Evolutionary conservation across 2,113 vertebrate genomes (phyloP).

Genomic region (Thunnus thynnus): DNA sequence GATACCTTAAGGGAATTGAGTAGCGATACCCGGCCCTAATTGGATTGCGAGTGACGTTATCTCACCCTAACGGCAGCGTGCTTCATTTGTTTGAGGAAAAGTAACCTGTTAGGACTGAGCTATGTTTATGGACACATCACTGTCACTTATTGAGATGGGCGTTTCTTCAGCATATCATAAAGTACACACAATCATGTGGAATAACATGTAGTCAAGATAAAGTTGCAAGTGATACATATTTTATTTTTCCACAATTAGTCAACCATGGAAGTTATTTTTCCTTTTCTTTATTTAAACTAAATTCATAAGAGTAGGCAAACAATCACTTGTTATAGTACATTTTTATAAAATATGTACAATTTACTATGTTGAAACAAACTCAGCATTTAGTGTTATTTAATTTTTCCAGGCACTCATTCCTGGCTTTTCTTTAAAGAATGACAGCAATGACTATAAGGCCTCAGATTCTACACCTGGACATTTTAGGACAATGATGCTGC

Average conservation of each 20-base stretch:
- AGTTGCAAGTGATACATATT: neutral
- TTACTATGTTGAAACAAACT: too few relatives aligned
- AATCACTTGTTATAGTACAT: too few relatives aligned
- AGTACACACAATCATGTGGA: neutral
- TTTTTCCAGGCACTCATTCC: neutral
- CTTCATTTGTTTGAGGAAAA: neutral
- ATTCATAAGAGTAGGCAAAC: neutral
- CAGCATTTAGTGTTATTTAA: neutral
- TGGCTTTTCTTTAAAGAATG: neutral
- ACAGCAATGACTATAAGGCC: too few relatives aligned
- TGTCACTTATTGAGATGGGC: neutral
- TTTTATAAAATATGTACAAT: too few relatives aligned
- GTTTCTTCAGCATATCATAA: too few relatives aligned
- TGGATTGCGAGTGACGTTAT: slow-evolving; percentile 36
- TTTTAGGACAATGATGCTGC: neutral
- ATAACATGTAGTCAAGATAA: neutral
- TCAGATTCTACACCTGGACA: too few relatives aligned
- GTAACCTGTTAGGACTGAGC: neutral
- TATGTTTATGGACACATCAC: neutral
- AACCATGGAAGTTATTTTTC: neutral
- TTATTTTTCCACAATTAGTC: neutral
- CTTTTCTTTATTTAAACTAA: neutral
- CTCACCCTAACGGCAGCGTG: neutral
- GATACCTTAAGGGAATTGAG: too few relatives aligned
- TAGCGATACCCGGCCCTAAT: too few relatives aligned